Conservation (phyloP, 2,113 vertebrate species). For the Rhagologus leucostigma region DNA sequence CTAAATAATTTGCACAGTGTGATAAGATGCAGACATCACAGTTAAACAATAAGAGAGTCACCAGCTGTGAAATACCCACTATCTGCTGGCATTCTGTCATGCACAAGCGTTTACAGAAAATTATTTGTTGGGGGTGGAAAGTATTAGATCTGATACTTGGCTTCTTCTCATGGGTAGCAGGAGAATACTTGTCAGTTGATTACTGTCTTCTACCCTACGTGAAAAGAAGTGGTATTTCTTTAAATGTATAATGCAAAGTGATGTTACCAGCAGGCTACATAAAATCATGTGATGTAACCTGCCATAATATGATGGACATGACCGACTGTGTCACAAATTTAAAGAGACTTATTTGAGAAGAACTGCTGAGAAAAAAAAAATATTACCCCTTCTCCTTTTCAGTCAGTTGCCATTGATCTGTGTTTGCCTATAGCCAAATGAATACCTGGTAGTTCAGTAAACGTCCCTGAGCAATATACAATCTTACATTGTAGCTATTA, state of each 20-base stretch:
- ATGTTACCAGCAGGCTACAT: slow-evolving; percentile 46
- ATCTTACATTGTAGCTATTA: background rate
- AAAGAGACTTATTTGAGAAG: slow-evolving; percentile 27
- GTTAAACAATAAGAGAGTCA: slow-evolving; percentile 34
- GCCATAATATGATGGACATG: slow-evolving; percentile 25
- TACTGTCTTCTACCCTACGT: slow-evolving; percentile 9
- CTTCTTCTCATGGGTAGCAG: background rate
- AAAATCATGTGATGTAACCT: slow-evolving; percentile 45
- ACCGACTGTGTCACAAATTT: slow-evolving; percentile 31
- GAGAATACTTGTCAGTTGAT: slow-evolving; percentile 53
- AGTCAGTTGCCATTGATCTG: slow-evolving; percentile 27
- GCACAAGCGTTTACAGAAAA: slow-evolving; percentile 34
- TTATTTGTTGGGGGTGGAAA: slow-evolving; percentile 34
- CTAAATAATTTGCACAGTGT: slow-evolving; percentile 69
- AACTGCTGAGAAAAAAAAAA: background rate
- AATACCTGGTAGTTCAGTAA: slow-evolving; percentile 38
- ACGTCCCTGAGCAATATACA: background rate
- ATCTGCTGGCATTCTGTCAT: slow-evolving; percentile 48
- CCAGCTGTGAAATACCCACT: slow-evolving; percentile 47
- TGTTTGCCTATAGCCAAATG: slow-evolving; percentile 48
- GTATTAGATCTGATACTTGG: slow-evolving; percentile 36
- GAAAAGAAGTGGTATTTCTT: slow-evolving; percentile 51
- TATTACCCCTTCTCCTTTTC: background rate
- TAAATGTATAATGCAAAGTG: slow-evolving; percentile 53
- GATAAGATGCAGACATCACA: slow-evolving; percentile 61